Base-by-base conservation (phyloP, 2,113 vertebrate genomes). In the Echinops telfairi region DNA sequence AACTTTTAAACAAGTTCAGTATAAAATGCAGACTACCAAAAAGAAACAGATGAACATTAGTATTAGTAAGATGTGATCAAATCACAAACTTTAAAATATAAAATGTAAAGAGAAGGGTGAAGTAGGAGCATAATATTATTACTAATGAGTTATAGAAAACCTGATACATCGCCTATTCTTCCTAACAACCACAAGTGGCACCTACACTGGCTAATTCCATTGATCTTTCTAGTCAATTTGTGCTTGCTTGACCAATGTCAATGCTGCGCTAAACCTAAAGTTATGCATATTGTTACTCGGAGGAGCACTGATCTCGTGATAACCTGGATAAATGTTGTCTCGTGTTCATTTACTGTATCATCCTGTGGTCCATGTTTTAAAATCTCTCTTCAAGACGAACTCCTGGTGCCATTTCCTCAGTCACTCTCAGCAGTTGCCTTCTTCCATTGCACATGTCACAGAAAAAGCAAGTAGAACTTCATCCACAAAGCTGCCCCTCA, bases 1-100 rank as follows among this genome's bases (percentile, higher is more conserved):
- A 79, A 77, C 16, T 68, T 36, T 62, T 76, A 16, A 84, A 64
- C 8, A 89, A 86, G 12, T 77, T 93, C 68, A 73, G 80, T 20
- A 82, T 89, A 38, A 71, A 19, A 71, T 9, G 36, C 12, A 83
- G 43, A 89, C n/a, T 83, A 53, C 77, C 38, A 64, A 90, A 93
- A 71, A 53, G 1, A 68, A 89, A 64, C 19, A 33, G 2, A 25
- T 83, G 33, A 75, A 75, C n/a, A 43, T 36, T 58, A 79, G 43
- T 68, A 43, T 36, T 58, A 79, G 43, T 68, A 33, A 53, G 60
- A 62, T 22, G 66, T 12, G 77, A 82, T 16, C 38, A 64, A 36
- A 64, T 57, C 7, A 62, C 38, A 33, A 27, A 77, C 7, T 33
- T 22, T 43, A 79, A 2, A 64, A 36, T 17, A 79, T 19, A 78